Conservation (phyloP, 2,113 vertebrate genomes). For the Tapirus terrestris region DNA sequence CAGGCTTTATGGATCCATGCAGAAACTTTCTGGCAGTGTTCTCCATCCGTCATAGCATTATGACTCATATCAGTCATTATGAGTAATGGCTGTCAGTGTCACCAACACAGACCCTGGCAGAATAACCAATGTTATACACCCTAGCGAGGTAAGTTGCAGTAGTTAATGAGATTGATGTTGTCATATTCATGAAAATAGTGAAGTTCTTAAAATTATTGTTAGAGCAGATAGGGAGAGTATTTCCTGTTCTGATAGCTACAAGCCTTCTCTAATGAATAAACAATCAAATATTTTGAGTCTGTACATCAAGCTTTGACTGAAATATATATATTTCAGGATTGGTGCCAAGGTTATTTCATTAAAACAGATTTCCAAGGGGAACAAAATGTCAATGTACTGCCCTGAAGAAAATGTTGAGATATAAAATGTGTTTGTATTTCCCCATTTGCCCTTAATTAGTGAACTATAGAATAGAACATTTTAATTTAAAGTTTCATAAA, state of each 20-base stretch:
- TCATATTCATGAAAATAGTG: slow-evolving; percentile 76
- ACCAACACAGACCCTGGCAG: slow-evolving; percentile 70
- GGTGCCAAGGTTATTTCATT: slow-evolving; percentile 44
- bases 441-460: slow-evolving; percentile 19
- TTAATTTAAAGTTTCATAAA: slow-evolving; percentile 17
- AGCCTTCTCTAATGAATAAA: slow-evolving; percentile 38
- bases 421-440: slow-evolving; percentile 19
- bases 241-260: slow-evolving; percentile 41
- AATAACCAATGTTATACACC: slow-evolving; percentile 79
- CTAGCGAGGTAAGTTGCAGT: slow-evolving; percentile 75
- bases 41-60: slow-evolving; percentile 77
- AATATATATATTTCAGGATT: slow-evolving; percentile 22
- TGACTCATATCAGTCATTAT: slow-evolving; percentile 82
- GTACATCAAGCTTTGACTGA: background rate
- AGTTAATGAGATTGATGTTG: slow-evolving; percentile 78
- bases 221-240: background rate
- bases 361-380: slow-evolving; percentile 51
- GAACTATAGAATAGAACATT: background rate
- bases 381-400: background rate
- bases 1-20: slow-evolving; percentile 68
- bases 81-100: slow-evolving; percentile 82
- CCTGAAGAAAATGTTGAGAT: slow-evolving; percentile 10
- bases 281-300: background rate
- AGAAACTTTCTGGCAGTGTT: slow-evolving; percentile 71
- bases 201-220: slow-evolving; percentile 68